Evolutionary conservation across 2,797 vertebrate genomes (phyloP), one percentile per base, ranked within the genome.

Genomic region (Sciurus vulgaris): DNA sequence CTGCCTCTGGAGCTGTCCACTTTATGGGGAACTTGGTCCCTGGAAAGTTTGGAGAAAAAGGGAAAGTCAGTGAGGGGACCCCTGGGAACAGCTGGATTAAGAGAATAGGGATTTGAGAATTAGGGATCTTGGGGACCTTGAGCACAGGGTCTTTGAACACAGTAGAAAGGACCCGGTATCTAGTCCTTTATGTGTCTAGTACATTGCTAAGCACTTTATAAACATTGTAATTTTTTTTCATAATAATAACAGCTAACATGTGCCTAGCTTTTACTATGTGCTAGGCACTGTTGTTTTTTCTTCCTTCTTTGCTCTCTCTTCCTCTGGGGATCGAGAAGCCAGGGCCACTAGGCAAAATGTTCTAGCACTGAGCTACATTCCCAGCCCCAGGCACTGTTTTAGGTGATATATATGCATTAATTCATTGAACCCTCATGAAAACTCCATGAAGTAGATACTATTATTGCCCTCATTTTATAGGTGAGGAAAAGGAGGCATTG

Each of bases 21-120:
- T 99, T 99, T 98, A 99, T 99, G 81, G 99, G 99, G 96, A 99
- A 99, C 98, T 99, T 99, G 79, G 99, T 99, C 83, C 99, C 99
- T 99, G 98, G 96, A 70, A 73, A 89, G 61, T 69, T 61, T 49
- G 70, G 22, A 61, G 33, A 5, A 72, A 83, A 77, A 93, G 73
- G 88, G 86, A 81, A 47, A 77, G 44, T 65, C 69, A 85, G 47
- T 83, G 33, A 72, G 11, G 63, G 18, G 30, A 12, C 41, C n/a
- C 41, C 35, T 82, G 63, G 51, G 38, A 94, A 91, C 1, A 69
- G 26, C 72, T 92, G 61, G 49, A 49, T 95, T 73, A 44, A 93
- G 56, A 91, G 51, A 95, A 84, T 65, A 54, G 41, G 26, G 24
- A 56, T 72, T 82, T 67, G 67, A 74, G 49, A n/a, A 63, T 5